Base-by-base conservation (phyloP, 1,140 invertebrate genomes). In the Pogonus chalceus region DNA sequence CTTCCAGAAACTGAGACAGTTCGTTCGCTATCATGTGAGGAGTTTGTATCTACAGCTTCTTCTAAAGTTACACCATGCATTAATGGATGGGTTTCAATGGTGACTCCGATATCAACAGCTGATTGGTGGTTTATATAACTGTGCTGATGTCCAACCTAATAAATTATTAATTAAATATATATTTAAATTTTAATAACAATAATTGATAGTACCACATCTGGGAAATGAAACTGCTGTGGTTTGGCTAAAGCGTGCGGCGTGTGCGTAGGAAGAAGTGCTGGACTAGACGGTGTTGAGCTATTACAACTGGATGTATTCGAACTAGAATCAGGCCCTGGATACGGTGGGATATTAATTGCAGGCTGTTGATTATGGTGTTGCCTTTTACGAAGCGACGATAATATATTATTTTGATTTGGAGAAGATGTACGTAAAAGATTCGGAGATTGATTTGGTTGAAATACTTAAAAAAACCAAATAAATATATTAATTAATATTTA, bases 221-320 rank as follows among this genome's bases (percentile, higher is more conserved):
- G 90, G 77, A 93, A 94, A 68, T 89, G 81, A 69, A 95, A 94
- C 69, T 88, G 83, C 63, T 85, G 80, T n/a, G n/a, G n/a, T 61
- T 72, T 76, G 49, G 69, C 56, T 50, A 67, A 70, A 59, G 68
- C 65, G 35, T 68, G 65, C 2, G 73, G 69, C 61, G 74, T 66
- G 64, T 77, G 78, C 56, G 78, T 79, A 66, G 72, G 72, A 60
- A 84, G 75, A 47, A 90, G 78, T 56, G 92, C 92, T 52, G 93
- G 93, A 73, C 91, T 95, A 61, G 91, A 95, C 58, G 92, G 92
- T 54, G 92, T 92, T 56, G 92, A 96, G 69, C 91, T 95, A 71
- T 94, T 96, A 76, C 92, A 96, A 67, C 91, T 96, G 39, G 93
- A 96, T 48, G 90, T 92, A 69, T 90, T 93, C 53, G 92, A 96